These are phyloP conservation scores for Apocheima hispidaria DNA, from an alignment of 2,888 invertebrate species.

Conservation along the genomic window DNA sequence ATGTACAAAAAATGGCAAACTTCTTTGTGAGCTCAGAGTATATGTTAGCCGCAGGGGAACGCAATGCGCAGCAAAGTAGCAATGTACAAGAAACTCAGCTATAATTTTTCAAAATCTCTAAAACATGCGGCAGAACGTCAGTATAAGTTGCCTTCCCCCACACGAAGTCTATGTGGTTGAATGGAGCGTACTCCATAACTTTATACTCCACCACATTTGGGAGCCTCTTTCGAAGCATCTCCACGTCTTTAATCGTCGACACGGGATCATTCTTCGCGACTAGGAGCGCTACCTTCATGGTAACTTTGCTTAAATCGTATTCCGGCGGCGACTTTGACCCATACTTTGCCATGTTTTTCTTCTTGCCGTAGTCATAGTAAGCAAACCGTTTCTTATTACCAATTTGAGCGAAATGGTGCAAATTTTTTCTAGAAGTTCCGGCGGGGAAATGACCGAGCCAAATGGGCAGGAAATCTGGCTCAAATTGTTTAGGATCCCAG, in stretches of 20 bases:
- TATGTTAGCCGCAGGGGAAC: not conserved
- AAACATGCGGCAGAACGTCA: conserved; percentile 46
- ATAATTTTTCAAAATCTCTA: conserved; percentile 45
- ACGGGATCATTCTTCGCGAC: conserved; percentile 51
- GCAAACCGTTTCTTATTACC: conserved; percentile 42
- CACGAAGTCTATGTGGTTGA: conserved; percentile 53
- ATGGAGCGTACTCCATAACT: conserved; percentile 40
- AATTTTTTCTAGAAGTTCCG: conserved; percentile 52
- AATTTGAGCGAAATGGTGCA: conserved; percentile 53
- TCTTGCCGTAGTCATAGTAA: conserved; percentile 49
- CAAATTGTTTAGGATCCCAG: conserved; percentile 43
- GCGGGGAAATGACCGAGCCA: conserved; percentile 48
- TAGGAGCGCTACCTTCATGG: conserved; percentile 45
- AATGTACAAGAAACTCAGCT: not conserved
- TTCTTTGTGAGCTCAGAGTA: not conserved
- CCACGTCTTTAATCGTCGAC: conserved; percentile 49
- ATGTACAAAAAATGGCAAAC: not conserved
- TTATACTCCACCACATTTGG: conserved; percentile 51
- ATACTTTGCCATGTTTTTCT: conserved; percentile 43
- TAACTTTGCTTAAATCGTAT: conserved; percentile 42
- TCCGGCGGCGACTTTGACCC: conserved; percentile 44
- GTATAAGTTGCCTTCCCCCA: conserved; percentile 48
- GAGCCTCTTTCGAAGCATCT: conserved; percentile 41
- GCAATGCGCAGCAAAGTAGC: not conserved
- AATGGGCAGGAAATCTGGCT: conserved; percentile 44